Percentiles rank a stretch among this genome's conserved stretches.
These are phyloP conservation scores for Mycetomoellerius zeteki DNA, from an alignment of 1,140 invertebrate species.

Conservation along the genomic window DNA sequence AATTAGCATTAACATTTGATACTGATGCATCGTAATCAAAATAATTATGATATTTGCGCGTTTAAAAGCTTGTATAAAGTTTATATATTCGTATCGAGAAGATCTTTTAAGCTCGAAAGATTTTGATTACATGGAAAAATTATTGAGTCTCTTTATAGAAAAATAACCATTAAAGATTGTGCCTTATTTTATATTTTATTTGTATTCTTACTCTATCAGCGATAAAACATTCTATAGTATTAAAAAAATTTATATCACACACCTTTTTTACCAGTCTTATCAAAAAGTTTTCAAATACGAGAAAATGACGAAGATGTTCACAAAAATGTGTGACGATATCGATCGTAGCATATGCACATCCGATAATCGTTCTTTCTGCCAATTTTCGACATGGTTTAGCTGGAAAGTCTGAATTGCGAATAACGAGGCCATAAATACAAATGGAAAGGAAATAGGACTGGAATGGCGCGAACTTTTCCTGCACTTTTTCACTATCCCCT, in stretches of 20 bases:
- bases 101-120: background rate
- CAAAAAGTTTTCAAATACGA: background rate
- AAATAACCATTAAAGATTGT: background rate
- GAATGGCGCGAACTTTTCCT: conserved; percentile 65
- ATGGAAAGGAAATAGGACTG: conserved; percentile 79
- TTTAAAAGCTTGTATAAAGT: conserved; percentile 10
- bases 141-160: background rate
- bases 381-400: conserved; percentile 69
- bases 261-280: background rate
- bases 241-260: background rate
- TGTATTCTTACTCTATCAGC: background rate
- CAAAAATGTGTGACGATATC: background rate
- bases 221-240: background rate
- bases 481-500: conserved; percentile 45
- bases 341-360: background rate
- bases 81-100: background rate
- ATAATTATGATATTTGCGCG: background rate
- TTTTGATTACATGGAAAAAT: background rate
- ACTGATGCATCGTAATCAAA: conserved; percentile 1
- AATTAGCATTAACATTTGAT: conserved; percentile 58
- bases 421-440: conserved; percentile 79
- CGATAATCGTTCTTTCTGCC: conserved; percentile 56
- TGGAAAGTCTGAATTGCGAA: conserved; percentile 57
- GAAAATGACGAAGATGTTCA: background rate
- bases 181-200: conserved; percentile 4